These are phyloP conservation scores for Limanda limanda DNA, from an alignment of 2,113 vertebrate species.

Conservation along the genomic window DNA sequence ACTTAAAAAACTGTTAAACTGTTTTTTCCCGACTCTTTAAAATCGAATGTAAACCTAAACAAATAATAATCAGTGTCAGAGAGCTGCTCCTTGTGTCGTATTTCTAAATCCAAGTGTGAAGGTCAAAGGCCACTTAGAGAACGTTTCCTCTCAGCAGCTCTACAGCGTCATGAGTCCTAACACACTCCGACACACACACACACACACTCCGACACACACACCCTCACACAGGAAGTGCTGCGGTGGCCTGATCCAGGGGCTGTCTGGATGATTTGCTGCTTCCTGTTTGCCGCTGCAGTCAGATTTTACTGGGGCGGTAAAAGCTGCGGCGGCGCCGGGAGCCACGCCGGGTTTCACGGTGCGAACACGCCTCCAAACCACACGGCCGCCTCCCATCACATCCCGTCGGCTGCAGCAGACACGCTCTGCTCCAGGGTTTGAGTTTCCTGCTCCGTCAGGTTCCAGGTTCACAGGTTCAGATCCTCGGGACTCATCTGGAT, in stretches of 20 bases:
- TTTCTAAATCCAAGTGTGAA: background rate
- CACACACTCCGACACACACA: slow-evolving; percentile 5
- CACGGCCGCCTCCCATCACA: background rate
- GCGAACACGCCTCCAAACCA: background rate
- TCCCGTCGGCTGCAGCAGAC: too few species aligned
- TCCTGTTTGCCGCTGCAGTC: slow-evolving; percentile 47
- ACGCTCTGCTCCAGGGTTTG: too few species aligned
- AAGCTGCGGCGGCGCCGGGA: slow-evolving; percentile 47
- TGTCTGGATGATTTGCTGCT: slow-evolving; percentile 60
- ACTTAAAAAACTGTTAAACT: too few species aligned
- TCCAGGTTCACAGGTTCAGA: too few species aligned
- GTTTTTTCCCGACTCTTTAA: too few species aligned
- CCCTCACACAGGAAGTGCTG: background rate
- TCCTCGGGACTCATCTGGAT: too few species aligned
- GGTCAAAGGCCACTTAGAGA: slow-evolving; percentile 3
- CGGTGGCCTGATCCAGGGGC: slow-evolving; percentile 36
- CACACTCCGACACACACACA: background rate
- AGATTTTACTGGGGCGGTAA: slow-evolving; percentile 54
- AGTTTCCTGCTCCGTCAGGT: too few species aligned
- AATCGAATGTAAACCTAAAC: too few species aligned
- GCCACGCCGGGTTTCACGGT: slow-evolving; percentile 25
- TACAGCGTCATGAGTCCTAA: slow-evolving; percentile 35
- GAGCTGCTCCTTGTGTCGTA: too few species aligned
- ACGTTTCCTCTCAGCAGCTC: slow-evolving; percentile 38
- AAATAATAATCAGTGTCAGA: too few species aligned